Conservation (phyloP, 1,140 invertebrate genomes). For the Scaptomyza hsui region DNA sequence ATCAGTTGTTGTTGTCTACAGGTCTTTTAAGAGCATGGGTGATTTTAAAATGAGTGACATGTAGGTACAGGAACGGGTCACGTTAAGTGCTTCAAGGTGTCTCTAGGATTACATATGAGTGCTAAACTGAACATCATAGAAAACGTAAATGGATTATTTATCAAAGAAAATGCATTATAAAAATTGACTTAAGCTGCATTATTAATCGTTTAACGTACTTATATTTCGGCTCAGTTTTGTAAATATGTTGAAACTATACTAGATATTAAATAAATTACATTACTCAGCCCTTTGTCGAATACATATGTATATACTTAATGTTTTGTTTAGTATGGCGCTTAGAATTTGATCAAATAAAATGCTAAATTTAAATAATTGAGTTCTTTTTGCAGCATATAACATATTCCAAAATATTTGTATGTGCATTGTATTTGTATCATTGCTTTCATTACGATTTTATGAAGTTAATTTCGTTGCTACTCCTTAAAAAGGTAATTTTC, state of each 20-base stretch:
- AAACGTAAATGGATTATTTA: slow-evolving; percentile 34
- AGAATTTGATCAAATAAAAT: slow-evolving; percentile 26
- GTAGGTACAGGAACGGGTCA: slow-evolving; percentile 72
- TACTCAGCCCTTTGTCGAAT: slow-evolving; percentile 30
- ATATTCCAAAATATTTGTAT: slow-evolving; percentile 17
- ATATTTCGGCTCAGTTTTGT: slow-evolving; percentile 7
- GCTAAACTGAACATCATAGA: slow-evolving; percentile 3
- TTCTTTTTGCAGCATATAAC: slow-evolving; percentile 23
- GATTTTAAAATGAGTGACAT: slow-evolving; percentile 57
- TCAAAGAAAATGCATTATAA: slow-evolving; percentile 25
- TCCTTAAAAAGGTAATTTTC: slow-evolving; percentile 40
- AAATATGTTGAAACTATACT: slow-evolving; percentile 18
- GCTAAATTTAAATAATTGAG: slow-evolving; percentile 14
- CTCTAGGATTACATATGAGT: slow-evolving; percentile 22
- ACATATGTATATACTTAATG: slow-evolving; percentile 17
- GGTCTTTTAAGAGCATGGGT: slow-evolving; percentile 37
- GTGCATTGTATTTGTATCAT: slow-evolving; percentile 1
- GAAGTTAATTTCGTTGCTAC: slow-evolving; percentile 61
- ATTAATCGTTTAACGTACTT: slow-evolving; percentile 29
- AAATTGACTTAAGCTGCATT: slow-evolving; percentile 63
- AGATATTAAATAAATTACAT: slow-evolving; percentile 41
- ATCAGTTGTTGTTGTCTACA: slow-evolving; percentile 28
- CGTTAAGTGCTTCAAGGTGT: slow-evolving; percentile 24
- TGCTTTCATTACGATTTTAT: background rate
- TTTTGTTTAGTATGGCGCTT: slow-evolving; percentile 37